Evolutionary conservation across 92 coral and sea anemone species (phyloP), one percentile per base, ranked within the genome.

Genomic region (Palythoa grandiflora): DNA sequence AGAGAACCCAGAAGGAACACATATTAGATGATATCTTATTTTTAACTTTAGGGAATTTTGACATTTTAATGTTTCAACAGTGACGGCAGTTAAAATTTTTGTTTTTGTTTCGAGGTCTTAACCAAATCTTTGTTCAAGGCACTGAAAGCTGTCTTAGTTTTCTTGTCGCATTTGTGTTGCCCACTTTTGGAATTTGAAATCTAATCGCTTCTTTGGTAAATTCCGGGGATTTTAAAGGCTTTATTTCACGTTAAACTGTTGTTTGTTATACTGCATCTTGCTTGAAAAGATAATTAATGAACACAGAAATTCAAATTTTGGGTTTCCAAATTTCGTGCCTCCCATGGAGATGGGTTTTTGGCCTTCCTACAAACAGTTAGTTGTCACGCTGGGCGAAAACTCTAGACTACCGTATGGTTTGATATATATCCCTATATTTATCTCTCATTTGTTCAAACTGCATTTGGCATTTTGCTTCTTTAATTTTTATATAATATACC

Each of bases 311-410:
- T 39, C 61, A 51, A 61, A 21, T 53, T 44, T 21, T 80, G 74
- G 85, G 63, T 80, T 61, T 37, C 85, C 85, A 35, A 81, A 44
- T 59, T 17, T 81, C 50, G 50, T 81, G 15, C 9, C 75, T 37
- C 86, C 86, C 38, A 40, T 60, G 39, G 75, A 5, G 59, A 48
- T 66, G 51, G 1, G 1, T 9, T 68, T 52, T 53, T 47, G 75
- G 40, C 75, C 38, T 81, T 20, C 40, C 48, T 66, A 68, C 57
- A 79, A 66, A 81, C 37, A 37, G 47, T 20, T 36, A 19, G 60
- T 81, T 40, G 47, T 68, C 76, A 47, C 52, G 39, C 86, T n/a
- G 75, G 37, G 86, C 60, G 86, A 81, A 81, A 50, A 63, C 35
- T 61, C 75, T 68, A 19, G 73, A 80, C 10, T 48, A 5, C 36